These are phyloP conservation scores for Micronisus gabar DNA, from an alignment of 2,113 vertebrate genomes.

Conservation along the genomic window DNA sequence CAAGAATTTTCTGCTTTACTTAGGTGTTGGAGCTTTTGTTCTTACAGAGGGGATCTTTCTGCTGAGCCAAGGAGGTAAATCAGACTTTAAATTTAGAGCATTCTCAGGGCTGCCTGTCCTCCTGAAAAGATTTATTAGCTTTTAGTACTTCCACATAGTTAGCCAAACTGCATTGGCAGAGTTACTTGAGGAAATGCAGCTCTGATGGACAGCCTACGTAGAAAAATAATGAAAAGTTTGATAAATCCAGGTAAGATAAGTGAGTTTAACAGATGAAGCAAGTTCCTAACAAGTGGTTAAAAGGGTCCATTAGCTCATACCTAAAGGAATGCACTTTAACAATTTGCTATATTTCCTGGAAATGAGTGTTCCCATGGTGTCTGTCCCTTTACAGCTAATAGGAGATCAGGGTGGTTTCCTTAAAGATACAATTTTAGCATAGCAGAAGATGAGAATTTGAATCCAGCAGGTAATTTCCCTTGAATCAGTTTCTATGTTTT, in stretches of 20 bases:
- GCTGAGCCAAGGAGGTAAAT: neutral
- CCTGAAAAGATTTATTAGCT: conserved; percentile 33
- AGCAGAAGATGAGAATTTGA: neutral
- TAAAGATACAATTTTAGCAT: neutral
- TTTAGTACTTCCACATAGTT: conserved; percentile 8
- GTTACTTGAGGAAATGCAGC: conserved; percentile 2
- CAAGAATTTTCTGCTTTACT: neutral
- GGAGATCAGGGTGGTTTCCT: neutral
- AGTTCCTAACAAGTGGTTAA: neutral
- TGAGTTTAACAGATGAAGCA: neutral
- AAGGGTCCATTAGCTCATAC: neutral
- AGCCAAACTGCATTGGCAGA: conserved; percentile 9
- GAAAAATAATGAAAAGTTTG: neutral
- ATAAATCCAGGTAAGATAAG: neutral
- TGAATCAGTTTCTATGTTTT: neutral
- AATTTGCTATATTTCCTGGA: neutral
- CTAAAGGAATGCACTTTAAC: neutral
- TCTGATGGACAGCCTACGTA: neutral
- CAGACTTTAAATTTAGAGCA: conserved; percentile 23
- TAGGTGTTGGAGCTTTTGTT: neutral
- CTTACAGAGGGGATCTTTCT: neutral
- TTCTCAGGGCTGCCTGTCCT: conserved; percentile 1
- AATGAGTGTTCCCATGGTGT: neutral
- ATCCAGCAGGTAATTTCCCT: neutral
- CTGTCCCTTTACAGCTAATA: neutral